A percentile compares a stretch with the other conserved stretches of the same genome.
phyloP scores from a whole-genome alignment of 2,797 vertebrate species.

The Labroides dimidiatus region DNA sequence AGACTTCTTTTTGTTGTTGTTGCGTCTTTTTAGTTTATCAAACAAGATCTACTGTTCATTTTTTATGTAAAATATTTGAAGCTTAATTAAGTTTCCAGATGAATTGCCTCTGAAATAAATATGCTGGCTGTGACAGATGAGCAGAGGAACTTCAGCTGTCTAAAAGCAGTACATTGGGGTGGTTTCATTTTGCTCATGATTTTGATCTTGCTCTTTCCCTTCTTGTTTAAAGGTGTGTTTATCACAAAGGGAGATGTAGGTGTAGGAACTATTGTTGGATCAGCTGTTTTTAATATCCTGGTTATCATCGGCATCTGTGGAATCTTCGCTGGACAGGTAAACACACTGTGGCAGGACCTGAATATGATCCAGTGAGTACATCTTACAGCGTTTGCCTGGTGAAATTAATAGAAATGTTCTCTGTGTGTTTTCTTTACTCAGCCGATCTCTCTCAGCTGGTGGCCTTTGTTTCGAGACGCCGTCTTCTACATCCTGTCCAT shows the following conservation, averaged over 20 bases:
- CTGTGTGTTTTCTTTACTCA: slow-evolving; percentile 45
- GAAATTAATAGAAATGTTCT: neutral
- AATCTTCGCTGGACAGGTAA: slow-evolving; percentile 84
- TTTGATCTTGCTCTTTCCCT: neutral
- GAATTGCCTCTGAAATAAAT: neutral
- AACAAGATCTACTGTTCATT: too few relatives aligned
- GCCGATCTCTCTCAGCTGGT: slow-evolving; percentile 85
- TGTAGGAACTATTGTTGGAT: slow-evolving; percentile 88
- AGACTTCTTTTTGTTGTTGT: too few relatives aligned
- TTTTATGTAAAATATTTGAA: neutral
- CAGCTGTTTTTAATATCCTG: slow-evolving; percentile 88
- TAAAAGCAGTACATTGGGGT: neutral
- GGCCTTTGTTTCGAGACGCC: slow-evolving; percentile 86
- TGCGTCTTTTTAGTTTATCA: too few relatives aligned
- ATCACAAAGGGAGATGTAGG: slow-evolving; percentile 89
- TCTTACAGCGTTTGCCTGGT: neutral
- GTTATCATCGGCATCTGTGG: slow-evolving; percentile 88
- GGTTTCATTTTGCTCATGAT: neutral
- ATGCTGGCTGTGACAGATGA: neutral
- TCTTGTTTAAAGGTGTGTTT: slow-evolving; percentile 81
- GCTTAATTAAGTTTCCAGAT: neutral
- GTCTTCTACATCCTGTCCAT: slow-evolving; percentile 86
- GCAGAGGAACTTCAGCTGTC: neutral
- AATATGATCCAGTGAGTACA: neutral
- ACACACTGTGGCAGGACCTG: neutral